Percentiles rank a stretch among this genome's conserved stretches.
Evolutionary conservation across 2,113 vertebrate species (phyloP).

Genomic region (Myotis brandtii): DNA sequence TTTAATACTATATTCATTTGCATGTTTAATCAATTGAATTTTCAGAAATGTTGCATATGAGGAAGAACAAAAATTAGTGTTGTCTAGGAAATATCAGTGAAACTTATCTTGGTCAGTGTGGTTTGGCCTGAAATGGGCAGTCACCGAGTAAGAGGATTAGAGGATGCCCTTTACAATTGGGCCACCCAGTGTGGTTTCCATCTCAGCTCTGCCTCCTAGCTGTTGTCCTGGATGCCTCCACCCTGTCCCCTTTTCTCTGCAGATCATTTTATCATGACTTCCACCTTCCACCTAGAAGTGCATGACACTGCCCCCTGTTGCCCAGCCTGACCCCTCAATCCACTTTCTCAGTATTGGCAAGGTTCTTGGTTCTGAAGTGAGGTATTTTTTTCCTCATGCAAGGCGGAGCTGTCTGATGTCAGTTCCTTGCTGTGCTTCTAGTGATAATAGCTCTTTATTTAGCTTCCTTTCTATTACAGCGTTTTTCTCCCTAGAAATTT

Average conservation of each 20-base stretch:
- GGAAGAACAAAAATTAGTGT: not conserved
- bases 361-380: not conserved
- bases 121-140: not conserved
- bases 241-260: not conserved
- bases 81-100: not conserved
- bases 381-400: not conserved
- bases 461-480: not conserved
- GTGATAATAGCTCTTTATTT: slow-evolving; percentile 31
- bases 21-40: not conserved
- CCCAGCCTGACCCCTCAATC: not conserved
- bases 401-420: slow-evolving; percentile 5
- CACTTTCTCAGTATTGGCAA: not conserved
- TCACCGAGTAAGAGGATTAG: not conserved
- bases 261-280: not conserved
- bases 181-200: not conserved
- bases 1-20: not conserved
- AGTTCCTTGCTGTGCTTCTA: not conserved
- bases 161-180: not conserved
- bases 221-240: not conserved
- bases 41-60: not conserved
- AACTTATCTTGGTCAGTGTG: not conserved
- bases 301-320: accelerated
- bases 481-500: slow-evolving; percentile 36
- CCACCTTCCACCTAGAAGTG: not conserved
- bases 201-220: not conserved